phyloP scores from a whole-genome alignment of 2,113 vertebrate genomes.

The Phocoena phocoena region DNA sequence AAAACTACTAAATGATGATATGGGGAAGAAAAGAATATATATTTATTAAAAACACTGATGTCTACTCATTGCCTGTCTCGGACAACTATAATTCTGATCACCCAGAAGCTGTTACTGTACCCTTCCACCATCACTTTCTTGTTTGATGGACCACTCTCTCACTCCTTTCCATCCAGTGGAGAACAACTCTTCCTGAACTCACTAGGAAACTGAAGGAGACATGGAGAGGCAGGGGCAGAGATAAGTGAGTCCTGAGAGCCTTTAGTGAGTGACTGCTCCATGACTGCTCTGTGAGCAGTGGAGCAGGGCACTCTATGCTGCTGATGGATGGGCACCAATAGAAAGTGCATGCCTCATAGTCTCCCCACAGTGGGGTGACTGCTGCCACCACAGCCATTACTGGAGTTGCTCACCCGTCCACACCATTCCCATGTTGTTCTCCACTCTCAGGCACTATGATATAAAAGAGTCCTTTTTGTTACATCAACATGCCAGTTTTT shows the following conservation, averaged over 20 bases:
- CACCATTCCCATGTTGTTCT: neutral
- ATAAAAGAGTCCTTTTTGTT: neutral
- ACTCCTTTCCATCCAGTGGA: neutral
- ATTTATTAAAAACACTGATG: neutral
- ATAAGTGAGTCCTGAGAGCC: neutral
- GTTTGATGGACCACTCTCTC: neutral
- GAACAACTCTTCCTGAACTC: neutral
- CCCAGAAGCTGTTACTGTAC: conserved; percentile 22
- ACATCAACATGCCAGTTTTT: neutral
- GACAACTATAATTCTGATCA: conserved; percentile 50
- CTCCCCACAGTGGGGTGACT: neutral
- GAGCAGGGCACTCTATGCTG: neutral
- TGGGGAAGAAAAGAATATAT: neutral
- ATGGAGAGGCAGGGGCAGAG: neutral
- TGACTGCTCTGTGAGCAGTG: neutral
- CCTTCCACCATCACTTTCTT: neutral
- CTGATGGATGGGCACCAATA: neutral
- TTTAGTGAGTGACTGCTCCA: neutral
- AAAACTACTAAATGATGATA: neutral
- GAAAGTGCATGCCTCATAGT: neutral
- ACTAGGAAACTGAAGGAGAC: neutral
- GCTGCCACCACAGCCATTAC: neutral
- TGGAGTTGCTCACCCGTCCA: neutral
- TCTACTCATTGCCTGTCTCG: conserved; percentile 57
- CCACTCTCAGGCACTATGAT: conserved; percentile 6